Conservation (phyloP, 2,113 vertebrate species). For the Ochotona curzoniae region DNA sequence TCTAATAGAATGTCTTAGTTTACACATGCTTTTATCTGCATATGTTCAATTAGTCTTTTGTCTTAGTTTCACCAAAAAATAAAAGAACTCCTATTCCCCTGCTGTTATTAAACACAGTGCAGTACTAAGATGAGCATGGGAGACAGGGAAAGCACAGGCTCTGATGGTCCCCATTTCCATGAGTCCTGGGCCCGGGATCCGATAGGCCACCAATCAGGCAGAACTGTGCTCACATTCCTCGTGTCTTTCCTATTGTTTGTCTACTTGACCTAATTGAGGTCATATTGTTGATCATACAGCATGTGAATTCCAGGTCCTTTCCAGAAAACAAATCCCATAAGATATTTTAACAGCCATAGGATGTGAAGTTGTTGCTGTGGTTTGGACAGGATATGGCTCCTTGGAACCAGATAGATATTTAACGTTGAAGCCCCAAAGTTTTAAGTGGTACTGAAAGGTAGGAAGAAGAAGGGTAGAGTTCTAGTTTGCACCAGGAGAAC, state of each 20-base stretch:
- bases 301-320: neutral
- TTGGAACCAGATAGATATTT: no score
- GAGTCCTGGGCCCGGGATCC: neutral
- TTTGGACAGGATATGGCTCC: no score
- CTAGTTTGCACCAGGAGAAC: neutral
- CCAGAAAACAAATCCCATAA: neutral
- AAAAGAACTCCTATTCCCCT: neutral
- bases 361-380: neutral
- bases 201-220: neutral
- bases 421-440: no score
- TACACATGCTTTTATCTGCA: neutral
- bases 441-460: neutral
- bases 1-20: neutral
- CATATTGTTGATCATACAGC: neutral
- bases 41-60: conserved; percentile 27
- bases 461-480: neutral
- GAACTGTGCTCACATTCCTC: neutral
- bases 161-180: neutral
- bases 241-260: neutral
- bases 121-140: neutral
- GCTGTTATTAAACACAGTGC: neutral
- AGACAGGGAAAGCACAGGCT: conserved; percentile 8
- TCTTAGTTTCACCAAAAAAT: conserved; percentile 30
- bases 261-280: neutral
- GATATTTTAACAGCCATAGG: neutral